Evolutionary conservation across 2,888 invertebrate genomes (phyloP), one percentile per base, ranked within the genome.

Genomic region (Hirtodrosophila trivittata): DNA sequence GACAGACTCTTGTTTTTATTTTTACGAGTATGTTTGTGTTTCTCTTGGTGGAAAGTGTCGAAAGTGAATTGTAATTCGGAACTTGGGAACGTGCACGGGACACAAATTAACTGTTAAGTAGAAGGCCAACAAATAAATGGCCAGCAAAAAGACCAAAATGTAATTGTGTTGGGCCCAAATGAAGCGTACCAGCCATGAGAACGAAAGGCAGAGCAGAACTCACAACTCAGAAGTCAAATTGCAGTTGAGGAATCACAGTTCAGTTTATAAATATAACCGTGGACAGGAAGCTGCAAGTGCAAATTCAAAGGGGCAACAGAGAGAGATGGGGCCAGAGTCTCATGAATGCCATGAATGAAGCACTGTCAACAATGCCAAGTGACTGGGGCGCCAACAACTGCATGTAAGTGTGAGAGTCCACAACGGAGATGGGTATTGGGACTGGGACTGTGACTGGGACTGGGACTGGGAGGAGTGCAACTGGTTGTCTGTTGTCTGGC

Each of bases 301-400:
- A n/a, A n/a, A n/a, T n/a, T n/a, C n/a, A n/a, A n/a, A n/a, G n/a
- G n/a, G n/a, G n/a, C n/a, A n/a, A n/a, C n/a, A n/a, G n/a, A n/a
- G n/a, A n/a, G 8, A 30, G 14, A 33, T 30, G 30, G 26, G 38
- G 59, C 45, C n/a, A n/a, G n/a, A n/a, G n/a, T n/a, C 58, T 59
- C 64, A 66, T 82, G 86, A 82, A 78, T 73, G 47, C 16, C 64
- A 78, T 82, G 83, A 80, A 85, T 81, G 76, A 78, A 68, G 68
- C 76, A 57, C 68, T 85, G 80, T 75, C 86, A 86, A 81, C 81
- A 83, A 85, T 76, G 68, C 56, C 66, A 66, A 47, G 64, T 62
- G 57, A 70, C 66, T 62, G 45, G 46, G 60, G 73, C 55, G 28
- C 37, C 46, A 28, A 38, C 47, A 50, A 51, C 25, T 18, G n/a